Conservation (phyloP, 2,797 vertebrate species). For the Pogoniulus pusillus region DNA sequence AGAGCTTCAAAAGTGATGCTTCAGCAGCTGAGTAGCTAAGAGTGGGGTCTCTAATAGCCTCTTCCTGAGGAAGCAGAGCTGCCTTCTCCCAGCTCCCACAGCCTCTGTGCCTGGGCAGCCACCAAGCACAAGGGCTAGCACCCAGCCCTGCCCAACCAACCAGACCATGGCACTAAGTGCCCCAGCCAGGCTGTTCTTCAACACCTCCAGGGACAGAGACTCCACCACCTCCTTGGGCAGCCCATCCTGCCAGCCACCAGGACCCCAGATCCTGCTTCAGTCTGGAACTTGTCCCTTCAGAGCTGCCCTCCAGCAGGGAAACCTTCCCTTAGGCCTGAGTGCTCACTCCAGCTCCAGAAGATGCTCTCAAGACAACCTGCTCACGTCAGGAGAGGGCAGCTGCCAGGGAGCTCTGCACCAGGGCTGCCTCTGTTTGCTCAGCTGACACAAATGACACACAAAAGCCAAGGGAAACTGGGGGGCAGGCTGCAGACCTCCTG, state of each 20-base stretch:
- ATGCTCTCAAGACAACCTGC: slow-evolving; percentile 39
- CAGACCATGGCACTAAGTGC: no score
- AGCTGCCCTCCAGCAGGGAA: slow-evolving; percentile 34
- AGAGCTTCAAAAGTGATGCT: not conserved
- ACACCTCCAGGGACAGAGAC: no score
- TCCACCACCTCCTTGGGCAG: no score
- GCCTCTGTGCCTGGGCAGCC: not conserved
- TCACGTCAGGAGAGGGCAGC: not conserved
- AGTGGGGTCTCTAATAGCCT: slow-evolving; percentile 2
- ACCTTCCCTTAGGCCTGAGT: not conserved
- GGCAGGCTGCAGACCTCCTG: not conserved
- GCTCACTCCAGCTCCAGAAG: slow-evolving; percentile 36
- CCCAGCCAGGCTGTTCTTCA: no score
- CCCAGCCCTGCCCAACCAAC: no score
- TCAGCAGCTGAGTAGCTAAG: not conserved
- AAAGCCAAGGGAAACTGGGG: not conserved
- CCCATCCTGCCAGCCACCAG: no score
- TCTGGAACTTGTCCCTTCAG: no score
- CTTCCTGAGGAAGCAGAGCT: not conserved
- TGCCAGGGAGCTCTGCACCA: slow-evolving; percentile 3
- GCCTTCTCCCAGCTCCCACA: not conserved
- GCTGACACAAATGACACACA: not conserved
- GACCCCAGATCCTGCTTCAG: no score
- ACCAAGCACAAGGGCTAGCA: not conserved
- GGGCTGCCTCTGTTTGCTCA: not conserved